These are phyloP conservation scores for Eupsilia transversa DNA, from an alignment of 2,888 invertebrate species.

Conservation along the genomic window DNA sequence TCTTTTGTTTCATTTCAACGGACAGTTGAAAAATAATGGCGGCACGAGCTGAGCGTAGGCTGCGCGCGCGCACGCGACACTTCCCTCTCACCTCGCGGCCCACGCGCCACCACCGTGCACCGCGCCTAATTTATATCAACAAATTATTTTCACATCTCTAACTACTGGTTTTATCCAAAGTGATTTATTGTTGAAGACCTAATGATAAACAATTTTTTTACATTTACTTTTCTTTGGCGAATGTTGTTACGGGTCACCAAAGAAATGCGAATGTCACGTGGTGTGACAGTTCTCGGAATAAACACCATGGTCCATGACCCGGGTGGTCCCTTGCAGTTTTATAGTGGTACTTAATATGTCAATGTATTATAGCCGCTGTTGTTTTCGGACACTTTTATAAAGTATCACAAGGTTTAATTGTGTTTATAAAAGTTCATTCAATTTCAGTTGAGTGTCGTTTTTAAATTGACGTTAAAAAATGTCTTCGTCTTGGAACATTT, in stretches of 20 bases:
- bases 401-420: conserved; percentile 70
- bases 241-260: conserved; percentile 66
- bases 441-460: conserved; percentile 54
- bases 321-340: conserved; percentile 78
- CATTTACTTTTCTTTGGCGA: conserved; percentile 64
- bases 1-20: conserved; percentile 79
- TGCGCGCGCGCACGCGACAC: conserved; percentile 83
- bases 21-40: conserved; percentile 80
- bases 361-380: conserved; percentile 75
- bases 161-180: conserved; percentile 83
- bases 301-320: conserved; percentile 66
- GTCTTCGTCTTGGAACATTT: conserved; percentile 31
- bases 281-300: conserved; percentile 76
- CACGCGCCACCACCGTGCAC: conserved; percentile 74
- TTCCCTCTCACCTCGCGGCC: conserved; percentile 80
- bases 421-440: conserved; percentile 62
- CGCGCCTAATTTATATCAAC: conserved; percentile 83
- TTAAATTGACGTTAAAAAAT: conserved; percentile 44
- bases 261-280: conserved; percentile 73
- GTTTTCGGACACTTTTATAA: conserved; percentile 74
- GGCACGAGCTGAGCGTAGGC: conserved; percentile 83
- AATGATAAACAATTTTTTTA: conserved; percentile 64
- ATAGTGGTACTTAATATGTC: conserved; percentile 78
- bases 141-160: conserved; percentile 85
- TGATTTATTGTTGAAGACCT: conserved; percentile 74